phyloP scores from a whole-genome alignment of 2,113 vertebrate genomes.

The Leucopsar rothschildi region DNA sequence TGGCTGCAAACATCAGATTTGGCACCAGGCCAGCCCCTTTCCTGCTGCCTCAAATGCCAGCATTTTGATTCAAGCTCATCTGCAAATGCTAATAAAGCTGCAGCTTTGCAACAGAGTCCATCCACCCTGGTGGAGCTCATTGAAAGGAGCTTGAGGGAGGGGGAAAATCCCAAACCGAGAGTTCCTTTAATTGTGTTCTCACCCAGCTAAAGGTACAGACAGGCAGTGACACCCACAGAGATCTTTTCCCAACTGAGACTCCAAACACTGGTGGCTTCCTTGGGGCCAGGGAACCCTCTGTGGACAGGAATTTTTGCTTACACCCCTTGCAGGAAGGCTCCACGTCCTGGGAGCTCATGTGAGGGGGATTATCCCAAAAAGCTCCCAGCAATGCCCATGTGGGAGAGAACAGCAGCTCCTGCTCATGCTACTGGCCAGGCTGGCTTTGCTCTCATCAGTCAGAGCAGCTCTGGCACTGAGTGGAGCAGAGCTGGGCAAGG shows the following conservation, averaged over 20 bases:
- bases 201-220: not conserved
- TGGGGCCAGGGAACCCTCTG: not conserved
- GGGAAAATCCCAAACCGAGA: accelerated
- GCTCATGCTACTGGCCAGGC: not conserved
- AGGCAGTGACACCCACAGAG: not conserved
- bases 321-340: not conserved
- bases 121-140: not conserved
- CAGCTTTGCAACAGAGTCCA: not conserved
- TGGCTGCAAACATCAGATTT: slow-evolving; percentile 45
- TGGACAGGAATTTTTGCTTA: accelerated
- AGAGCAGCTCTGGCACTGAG: not conserved
- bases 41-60: not conserved
- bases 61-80: slow-evolving; percentile 17
- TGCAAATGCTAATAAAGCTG: slow-evolving; percentile 6
- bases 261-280: not conserved
- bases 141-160: not conserved
- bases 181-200: not conserved
- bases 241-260: not conserved
- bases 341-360: not conserved
- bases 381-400: not conserved
- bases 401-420: not conserved
- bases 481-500: not conserved
- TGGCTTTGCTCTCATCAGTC: not conserved
- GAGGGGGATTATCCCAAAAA: not conserved
- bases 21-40: not conserved